Evolutionary conservation across 2,888 invertebrate species (phyloP).

Genomic region (Pyralis farinalis): DNA sequence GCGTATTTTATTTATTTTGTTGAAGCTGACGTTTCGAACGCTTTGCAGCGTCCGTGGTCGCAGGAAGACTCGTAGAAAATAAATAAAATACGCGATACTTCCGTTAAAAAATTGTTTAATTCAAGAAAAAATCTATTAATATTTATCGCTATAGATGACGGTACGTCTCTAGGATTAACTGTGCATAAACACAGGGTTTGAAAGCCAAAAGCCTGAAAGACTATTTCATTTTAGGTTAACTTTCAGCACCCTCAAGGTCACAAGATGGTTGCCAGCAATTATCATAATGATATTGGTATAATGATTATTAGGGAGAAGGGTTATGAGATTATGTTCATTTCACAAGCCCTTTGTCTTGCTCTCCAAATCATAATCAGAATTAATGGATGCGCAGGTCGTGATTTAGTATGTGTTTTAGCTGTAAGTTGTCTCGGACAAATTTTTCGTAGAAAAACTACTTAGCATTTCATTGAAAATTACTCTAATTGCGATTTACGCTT

Average conservation of each 20-base stretch:
- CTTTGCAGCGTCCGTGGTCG: no score
- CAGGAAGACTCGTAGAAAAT: no score
- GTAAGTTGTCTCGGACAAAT: not conserved
- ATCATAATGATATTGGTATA: slow-evolving; percentile 1
- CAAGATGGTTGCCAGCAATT: slow-evolving; percentile 2
- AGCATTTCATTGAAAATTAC: not conserved
- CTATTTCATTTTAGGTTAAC: no score
- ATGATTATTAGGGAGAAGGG: not conserved
- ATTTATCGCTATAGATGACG: no score
- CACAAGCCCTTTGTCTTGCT: slow-evolving; percentile 1
- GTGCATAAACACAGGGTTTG: no score
- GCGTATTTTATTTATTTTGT: no score
- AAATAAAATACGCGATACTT: no score
- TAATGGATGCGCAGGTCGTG: slow-evolving; percentile 1
- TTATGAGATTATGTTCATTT: slow-evolving; percentile 1
- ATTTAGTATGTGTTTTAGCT: not conserved
- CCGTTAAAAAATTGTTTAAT: no score
- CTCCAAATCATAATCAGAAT: not conserved
- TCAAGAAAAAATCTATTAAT: no score
- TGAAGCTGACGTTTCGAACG: no score
- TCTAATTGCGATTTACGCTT: not conserved
- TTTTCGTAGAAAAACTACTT: not conserved
- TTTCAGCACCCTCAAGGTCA: slow-evolving; percentile 1
- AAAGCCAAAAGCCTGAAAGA: no score
- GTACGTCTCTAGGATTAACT: no score